Conservation (phyloP, 2,113 vertebrate species). For the Barbus barbus region DNA sequence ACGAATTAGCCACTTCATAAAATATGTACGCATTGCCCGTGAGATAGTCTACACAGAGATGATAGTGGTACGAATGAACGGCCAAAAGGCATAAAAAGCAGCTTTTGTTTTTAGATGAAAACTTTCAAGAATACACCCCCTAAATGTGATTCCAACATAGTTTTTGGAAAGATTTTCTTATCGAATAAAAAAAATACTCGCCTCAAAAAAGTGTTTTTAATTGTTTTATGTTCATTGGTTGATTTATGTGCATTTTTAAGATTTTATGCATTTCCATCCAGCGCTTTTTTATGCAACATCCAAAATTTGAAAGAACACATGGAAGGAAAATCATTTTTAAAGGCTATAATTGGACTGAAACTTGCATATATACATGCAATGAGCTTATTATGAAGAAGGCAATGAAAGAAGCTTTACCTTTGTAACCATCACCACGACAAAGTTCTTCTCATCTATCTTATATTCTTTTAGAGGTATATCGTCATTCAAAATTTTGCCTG, state of each 20-base stretch:
- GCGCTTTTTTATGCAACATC: background rate
- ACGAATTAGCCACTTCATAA: too few species aligned
- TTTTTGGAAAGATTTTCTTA: background rate
- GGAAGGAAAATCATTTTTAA: background rate
- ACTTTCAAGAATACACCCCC: background rate
- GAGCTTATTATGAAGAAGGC: too few species aligned
- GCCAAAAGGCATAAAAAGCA: too few species aligned
- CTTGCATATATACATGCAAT: background rate
- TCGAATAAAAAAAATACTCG: background rate
- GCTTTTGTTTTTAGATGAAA: background rate
- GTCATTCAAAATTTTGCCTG: conserved; percentile 79
- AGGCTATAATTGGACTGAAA: background rate
- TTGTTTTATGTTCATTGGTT: background rate
- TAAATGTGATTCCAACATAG: background rate
- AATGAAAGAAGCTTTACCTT: conserved; percentile 66
- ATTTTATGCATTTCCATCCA: background rate
- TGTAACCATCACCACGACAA: conserved; percentile 80
- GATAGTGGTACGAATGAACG: too few species aligned
- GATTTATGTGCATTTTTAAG: background rate
- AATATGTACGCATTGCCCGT: too few species aligned
- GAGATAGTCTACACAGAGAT: too few species aligned
- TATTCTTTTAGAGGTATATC: conserved; percentile 75
- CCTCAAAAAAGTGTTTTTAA: background rate
- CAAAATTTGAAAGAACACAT: background rate
- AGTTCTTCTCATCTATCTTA: conserved; percentile 80